Percentiles rank a stretch among this genome's conserved stretches.
phyloP scores from a whole-genome alignment of 2,888 invertebrate species.

The Polydrusus pterygomalis region DNA sequence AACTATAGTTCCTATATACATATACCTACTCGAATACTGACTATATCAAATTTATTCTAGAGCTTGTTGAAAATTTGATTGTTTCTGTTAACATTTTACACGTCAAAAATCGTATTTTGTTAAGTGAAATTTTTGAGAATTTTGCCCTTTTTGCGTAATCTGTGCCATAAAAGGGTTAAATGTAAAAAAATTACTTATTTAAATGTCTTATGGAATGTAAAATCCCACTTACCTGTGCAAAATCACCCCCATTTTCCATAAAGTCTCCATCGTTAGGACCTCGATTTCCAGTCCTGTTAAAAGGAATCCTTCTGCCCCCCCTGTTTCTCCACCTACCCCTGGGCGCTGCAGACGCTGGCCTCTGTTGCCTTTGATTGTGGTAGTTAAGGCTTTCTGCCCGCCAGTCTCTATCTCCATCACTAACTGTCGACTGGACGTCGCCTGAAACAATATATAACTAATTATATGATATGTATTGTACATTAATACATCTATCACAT shows the following conservation, averaged over 20 bases:
- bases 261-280: slow-evolving; percentile 73
- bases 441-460: slow-evolving; percentile 26
- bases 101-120: no score
- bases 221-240: slow-evolving; percentile 72
- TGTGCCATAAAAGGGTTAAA: no score
- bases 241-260: slow-evolving; percentile 73
- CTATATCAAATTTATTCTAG: no score
- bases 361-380: slow-evolving; percentile 68
- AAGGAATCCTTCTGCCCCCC: slow-evolving; percentile 71
- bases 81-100: neutral
- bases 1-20: no score
- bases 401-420: slow-evolving; percentile 70
- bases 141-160: no score
- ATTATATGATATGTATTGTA: no score
- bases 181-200: no score
- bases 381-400: slow-evolving; percentile 65
- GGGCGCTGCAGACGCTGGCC: slow-evolving; percentile 65
- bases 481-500: no score
- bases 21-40: no score
- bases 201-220: no score
- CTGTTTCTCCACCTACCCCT: slow-evolving; percentile 74
- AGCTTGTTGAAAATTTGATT: neutral
- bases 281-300: slow-evolving; percentile 70
- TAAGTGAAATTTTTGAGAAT: no score
- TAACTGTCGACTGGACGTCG: slow-evolving; percentile 69